Base-by-base conservation (phyloP, 2,797 vertebrate species). In the Falco concolor region DNA sequence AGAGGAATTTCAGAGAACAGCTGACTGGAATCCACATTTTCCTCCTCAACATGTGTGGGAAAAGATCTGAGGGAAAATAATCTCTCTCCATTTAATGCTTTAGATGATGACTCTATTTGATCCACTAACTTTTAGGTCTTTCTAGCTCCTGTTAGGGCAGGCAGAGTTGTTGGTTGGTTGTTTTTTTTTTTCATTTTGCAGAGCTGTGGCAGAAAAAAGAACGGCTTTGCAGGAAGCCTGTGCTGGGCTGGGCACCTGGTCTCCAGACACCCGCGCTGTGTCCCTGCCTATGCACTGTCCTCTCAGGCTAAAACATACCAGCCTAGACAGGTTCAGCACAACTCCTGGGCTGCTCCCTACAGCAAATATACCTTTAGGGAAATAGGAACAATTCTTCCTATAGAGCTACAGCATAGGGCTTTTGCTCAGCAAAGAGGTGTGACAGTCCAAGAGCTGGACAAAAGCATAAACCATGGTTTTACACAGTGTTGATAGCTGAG, bases 1-100 rank as follows among this genome's bases (percentile, higher is more conserved):
- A 82, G 56, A 96, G 42, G 78, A 89, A 82, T 90, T 93, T 83
- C 56, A 92, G 84, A 78, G 54, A 81, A 73, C 44, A 91, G 79
- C 82, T 92, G 89, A 92, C 50, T 78, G 22, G 17, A 73, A 91
- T 49, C 50, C 27, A 1, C 34, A 49, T 86, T 90, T 90, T 79
- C 56, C 50, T 81, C 25, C 56, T 54, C 44, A 47, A 77, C 52
- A 75, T 5, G 22, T 12, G n/a, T 70, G 52, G 68, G 56, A 63
- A 92, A 94, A 79, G 11, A 56, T 52, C 2, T 54, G 49, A 57
- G n/a, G 47, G 15, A 60, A 60, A 74, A 54, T 87, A 72, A 15
- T 34, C 3, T 65, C 7, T 45, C n/a, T 67, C 18, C 50, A 9
- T 70, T 85, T 83, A 85, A 89, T 56, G 54, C 18, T 86, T 93